Evolutionary conservation across 2,888 invertebrate genomes (phyloP), one percentile per base, ranked within the genome.

Genomic region (Allolobophora icterica): DNA sequence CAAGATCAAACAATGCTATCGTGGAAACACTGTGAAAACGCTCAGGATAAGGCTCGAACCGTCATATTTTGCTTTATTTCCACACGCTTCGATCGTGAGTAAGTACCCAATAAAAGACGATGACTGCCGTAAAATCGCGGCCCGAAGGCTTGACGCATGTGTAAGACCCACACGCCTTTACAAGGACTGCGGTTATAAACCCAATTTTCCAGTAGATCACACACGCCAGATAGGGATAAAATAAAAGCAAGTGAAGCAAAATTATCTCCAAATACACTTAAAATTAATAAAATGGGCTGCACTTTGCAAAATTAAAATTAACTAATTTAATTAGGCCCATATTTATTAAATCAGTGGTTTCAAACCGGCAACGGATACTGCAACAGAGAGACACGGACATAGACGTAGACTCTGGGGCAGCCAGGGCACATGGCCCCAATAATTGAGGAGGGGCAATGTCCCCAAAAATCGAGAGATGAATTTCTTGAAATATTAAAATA

Each of bases 61-160:
- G 30, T 71, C 71, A 71, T 71, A 71, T 71, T 71, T 71, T n/a
- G 30, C 71, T 71, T 71, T 71, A n/a, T 71, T 71, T 71, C 71
- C 71, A 71, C 71, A 30, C 71, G 71, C 30, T 71, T 71, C 30
- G 71, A 71, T 30, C 71, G 71, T n/a, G n/a, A 71, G 6, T n/a
- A 71, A n/a, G 71, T 71, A 71, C 71, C 71, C 71, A 71, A 71
- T 71, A 71, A 71, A 71, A 1, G 30, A 71, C 8, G 71, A 71
- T 71, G 71, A n/a, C 71, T 5, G 21, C 52, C 30, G 11, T 71
- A 71, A 71, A 71, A 71, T 71, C 71, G 71, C 71, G 8, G 71
- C 71, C 71, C 71, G n/a, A n/a, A 71, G 71, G 71, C 6, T 71
- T 52, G 17, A n/a, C 71, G 71, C n/a, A 71, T n/a, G 17, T 71